Evolutionary conservation across 1,140 invertebrate species (phyloP).

Genomic region (Acromyrmex echinatior): DNA sequence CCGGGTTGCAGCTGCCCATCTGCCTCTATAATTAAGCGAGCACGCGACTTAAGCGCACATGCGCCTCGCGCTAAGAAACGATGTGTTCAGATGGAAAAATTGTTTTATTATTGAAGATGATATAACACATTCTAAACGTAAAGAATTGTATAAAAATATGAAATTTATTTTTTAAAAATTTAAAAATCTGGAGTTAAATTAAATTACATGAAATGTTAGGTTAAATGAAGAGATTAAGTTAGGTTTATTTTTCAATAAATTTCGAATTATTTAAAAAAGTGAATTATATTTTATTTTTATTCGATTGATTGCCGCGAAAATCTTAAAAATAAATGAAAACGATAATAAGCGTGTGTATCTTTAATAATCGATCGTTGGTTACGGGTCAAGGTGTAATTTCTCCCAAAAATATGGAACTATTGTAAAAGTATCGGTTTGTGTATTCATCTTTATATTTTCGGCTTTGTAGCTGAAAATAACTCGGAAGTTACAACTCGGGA

Average conservation of each 20-base stretch:
- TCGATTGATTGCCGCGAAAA: neutral
- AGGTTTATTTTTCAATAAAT: neutral
- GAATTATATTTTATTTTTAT: neutral
- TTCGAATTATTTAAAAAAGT: neutral
- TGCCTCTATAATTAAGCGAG: constrained; percentile 72
- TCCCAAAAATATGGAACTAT: neutral
- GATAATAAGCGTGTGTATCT: neutral
- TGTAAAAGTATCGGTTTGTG: neutral
- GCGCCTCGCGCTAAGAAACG: neutral
- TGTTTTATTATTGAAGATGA: neutral
- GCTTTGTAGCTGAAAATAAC: neutral
- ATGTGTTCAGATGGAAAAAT: neutral
- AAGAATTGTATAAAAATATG: neutral
- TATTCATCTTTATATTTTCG: neutral
- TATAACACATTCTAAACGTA: neutral
- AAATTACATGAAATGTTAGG: neutral
- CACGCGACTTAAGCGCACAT: constrained; percentile 63
- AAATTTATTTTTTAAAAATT: neutral
- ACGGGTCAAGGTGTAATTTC: neutral
- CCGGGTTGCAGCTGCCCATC: constrained; percentile 53
- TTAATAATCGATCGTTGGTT: too few relatives aligned
- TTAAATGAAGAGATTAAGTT: neutral
- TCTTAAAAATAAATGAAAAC: neutral
- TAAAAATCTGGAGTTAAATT: neutral
- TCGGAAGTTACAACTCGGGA: constrained; percentile 28